A percentile compares a stretch with the other conserved stretches of the same genome.
These are phyloP conservation scores for Ormyrus thymus DNA, from an alignment of 2,888 invertebrate genomes.

Conservation along the genomic window DNA sequence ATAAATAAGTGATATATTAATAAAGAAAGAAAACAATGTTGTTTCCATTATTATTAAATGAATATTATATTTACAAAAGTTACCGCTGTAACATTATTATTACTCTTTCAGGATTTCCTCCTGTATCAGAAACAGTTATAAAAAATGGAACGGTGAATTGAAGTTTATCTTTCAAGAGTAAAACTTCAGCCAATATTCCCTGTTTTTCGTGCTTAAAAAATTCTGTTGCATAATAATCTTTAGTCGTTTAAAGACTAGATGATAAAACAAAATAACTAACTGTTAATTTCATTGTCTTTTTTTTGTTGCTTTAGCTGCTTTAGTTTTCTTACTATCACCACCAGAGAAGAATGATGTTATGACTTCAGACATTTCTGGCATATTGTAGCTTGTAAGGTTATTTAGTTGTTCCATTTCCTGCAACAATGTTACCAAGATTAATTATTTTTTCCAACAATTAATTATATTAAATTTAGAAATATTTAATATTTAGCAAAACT, in stretches of 20 bases:
- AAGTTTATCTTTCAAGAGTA: constrained; percentile 24
- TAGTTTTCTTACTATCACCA: constrained; percentile 77
- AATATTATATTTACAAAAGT: constrained; percentile 37
- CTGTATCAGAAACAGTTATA: constrained; percentile 18
- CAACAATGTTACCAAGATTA: constrained; percentile 50
- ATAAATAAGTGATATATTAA: not conserved
- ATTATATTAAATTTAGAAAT: constrained; percentile 12
- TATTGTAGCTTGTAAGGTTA: constrained; percentile 86
- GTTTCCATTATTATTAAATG: constrained; percentile 6
- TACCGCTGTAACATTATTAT: not conserved
- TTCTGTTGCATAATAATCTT: constrained; percentile 11
- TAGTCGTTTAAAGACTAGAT: constrained; percentile 33
- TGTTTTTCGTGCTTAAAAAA: constrained; percentile 20
- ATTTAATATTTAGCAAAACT: constrained; percentile 31
- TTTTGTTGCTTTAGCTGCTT: constrained; percentile 73
- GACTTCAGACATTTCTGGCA: constrained; percentile 97
- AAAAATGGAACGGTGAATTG: constrained; percentile 28
- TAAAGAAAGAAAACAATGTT: not conserved
- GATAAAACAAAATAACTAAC: constrained; percentile 4
- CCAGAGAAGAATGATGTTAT: constrained; percentile 91
- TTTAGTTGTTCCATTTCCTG: constrained; percentile 92
- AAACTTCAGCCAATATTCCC: constrained; percentile 1
- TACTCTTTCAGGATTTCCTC: not conserved
- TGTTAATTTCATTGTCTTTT: constrained; percentile 70
- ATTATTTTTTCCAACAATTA: constrained; percentile 10